Base-by-base conservation (phyloP, 35 echinoderm and acorn worm genomes). In the Chiridota heheva region DNA sequence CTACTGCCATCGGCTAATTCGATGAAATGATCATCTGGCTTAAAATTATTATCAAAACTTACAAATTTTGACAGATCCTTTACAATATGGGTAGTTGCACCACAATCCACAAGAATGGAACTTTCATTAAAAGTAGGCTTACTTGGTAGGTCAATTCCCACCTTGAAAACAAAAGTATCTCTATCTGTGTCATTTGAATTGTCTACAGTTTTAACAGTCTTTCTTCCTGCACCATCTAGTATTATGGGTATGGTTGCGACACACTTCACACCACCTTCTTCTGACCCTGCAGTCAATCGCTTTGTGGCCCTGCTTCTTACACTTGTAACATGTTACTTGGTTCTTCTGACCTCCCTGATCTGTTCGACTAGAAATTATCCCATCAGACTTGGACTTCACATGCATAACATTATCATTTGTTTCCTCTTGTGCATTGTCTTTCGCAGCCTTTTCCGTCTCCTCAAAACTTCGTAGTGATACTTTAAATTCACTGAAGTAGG, bases 161-260 rank as follows among this genome's bases (percentile, higher is more conserved):
- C 72, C 48, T 76, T 76, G 32, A 78, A 78, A 7, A 57, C 29
- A 0, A 78, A 36, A 78, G 49, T n/a, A 49, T 58, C 49, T 36
- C 40, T 56, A 57, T 20, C 51, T 37, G 17, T 17, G 60, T 30
- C 37, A 41, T 60, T 32, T 5, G 74, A n/a, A 10, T 78, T 27
- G 1, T 40, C 74, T 4, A 58, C 7, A 10, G 35, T 57, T 8
- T 60, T 60, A 15, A 78, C 74, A 35, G 51, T 61, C 74, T 58
- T 63, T 73, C 82, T 73, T 84, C 36, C 81, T 84, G 59, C 61
- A 59, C 17, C 40, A 81, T 42, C 44, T 63, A 22, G 49, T 81
- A 13, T 61, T 43, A 28, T 81, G 78, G 41, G 78, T 63, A 61
- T 24, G 29, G 15, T 65, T 42, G 13, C 1, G 48, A 58, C 81